Base-by-base conservation (phyloP, 2,888 invertebrate genomes). In the Andrena trimmerana region DNA sequence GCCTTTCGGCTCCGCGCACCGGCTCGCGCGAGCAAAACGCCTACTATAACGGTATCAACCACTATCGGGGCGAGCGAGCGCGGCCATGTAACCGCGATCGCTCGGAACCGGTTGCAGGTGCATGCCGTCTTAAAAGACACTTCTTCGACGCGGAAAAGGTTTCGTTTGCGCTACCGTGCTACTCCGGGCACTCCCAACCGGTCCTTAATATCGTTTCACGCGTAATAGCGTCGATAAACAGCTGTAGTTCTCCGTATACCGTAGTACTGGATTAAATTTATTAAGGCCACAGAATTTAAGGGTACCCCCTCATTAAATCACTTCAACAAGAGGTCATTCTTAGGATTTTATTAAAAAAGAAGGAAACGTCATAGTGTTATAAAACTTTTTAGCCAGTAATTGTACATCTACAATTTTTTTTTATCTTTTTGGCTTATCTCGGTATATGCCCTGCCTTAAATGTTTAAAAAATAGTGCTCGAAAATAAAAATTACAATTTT, bases 71-170 rank as follows among this genome's bases (percentile, higher is more conserved):
- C 81, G 77, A 80, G 78, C 84, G 85, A 86, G 86, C 77, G 86
- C 85, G 84, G 83, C 88, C 88, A 87, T 89, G 91, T 90, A 91
- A 91, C 91, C 90, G 89, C 88, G 89, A 90, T 89, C 88, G 81
- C 83, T 85, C 76, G 87, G 88, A 91, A 91, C 91, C 91, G 92
- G 92, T 91, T 89, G 85, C 91, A 89, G 85, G 86, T 90, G 86
- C 85, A 78, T 27, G 57, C 54, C 54, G 81, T 65, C 66, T 50
- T 78, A 75, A 72, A 72, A 74, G 70, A 80, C 83, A 52, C 67
- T 73, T 81, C 73, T 57, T 59, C 81, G 69, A 42, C 68, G 65
- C 29, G 60, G 42, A 65, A 79, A 69, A 79, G 62, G 48, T 70
- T 63, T 79, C 76, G 70, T 71, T 50, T 33, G 54, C 29, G 71